Percentiles rank a stretch among this genome's conserved stretches.
Evolutionary conservation across 2,888 invertebrate species (phyloP).

Genomic region (Hyles lineata): DNA sequence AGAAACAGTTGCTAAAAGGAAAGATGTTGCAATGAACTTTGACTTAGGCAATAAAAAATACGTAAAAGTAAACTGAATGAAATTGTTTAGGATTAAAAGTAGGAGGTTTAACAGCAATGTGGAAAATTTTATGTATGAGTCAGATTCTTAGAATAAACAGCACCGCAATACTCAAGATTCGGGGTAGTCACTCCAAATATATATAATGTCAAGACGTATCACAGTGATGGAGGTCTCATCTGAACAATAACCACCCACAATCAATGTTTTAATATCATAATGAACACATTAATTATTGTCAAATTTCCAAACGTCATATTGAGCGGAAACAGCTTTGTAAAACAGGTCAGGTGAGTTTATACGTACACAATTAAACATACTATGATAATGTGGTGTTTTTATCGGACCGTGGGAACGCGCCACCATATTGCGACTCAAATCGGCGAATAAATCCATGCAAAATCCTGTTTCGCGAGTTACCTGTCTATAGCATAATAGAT

Average conservation of each 20-base stretch:
- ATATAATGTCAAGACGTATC: no score
- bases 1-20: neutral
- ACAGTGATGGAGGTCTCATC: neutral
- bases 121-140: neutral
- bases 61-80: neutral
- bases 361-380: conserved; percentile 51
- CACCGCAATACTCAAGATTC: no score
- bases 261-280: conserved; percentile 3
- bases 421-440: conserved; percentile 42
- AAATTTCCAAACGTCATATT: conserved; percentile 25
- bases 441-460: conserved; percentile 51
- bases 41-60: neutral
- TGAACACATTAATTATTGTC: conserved; percentile 25
- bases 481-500: conserved; percentile 19
- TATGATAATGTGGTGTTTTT: conserved; percentile 42
- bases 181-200: neutral
- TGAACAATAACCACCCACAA: neutral
- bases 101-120: neutral
- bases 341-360: conserved; percentile 44
- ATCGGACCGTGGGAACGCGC: conserved; percentile 51
- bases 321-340: conserved; percentile 35
- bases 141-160: neutral
- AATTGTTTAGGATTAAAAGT: neutral
- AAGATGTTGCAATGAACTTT: neutral
- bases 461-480: conserved; percentile 50